Conservation (phyloP, 2,113 vertebrate genomes). For the Limnothrissa miodon region DNA sequence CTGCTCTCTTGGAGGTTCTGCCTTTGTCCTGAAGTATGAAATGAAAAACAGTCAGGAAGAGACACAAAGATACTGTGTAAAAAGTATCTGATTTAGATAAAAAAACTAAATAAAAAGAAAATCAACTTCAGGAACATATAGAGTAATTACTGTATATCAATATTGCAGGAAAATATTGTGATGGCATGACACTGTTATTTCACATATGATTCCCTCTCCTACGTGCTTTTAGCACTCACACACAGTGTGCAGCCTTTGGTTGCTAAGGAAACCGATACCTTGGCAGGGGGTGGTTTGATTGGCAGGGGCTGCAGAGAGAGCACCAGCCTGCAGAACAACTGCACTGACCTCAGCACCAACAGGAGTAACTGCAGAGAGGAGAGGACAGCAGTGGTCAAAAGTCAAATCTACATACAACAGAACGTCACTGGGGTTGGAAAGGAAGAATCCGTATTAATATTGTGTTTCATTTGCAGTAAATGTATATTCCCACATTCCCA, state of each 20-base stretch:
- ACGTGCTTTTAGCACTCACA: not conserved
- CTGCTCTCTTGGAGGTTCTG: slow-evolving; percentile 24
- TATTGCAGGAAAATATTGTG: too few relatives aligned
- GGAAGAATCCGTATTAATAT: too few relatives aligned
- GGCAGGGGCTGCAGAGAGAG: slow-evolving; percentile 89
- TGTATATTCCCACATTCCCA: too few relatives aligned
- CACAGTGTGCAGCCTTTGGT: not conserved
- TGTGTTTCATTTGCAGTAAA: too few relatives aligned
- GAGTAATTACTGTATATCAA: too few relatives aligned
- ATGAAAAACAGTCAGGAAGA: not conserved
- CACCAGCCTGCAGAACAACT: slow-evolving; percentile 84
- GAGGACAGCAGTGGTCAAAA: not conserved
- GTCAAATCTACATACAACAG: not conserved
- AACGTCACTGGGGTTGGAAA: too few relatives aligned
- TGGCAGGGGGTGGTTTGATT: slow-evolving; percentile 73
- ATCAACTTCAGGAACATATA: too few relatives aligned
- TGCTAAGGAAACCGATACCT: slow-evolving; percentile 66
- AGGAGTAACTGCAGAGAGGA: slow-evolving; percentile 81
- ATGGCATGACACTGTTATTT: too few relatives aligned
- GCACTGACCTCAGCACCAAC: slow-evolving; percentile 84
- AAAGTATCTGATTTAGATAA: too few relatives aligned
- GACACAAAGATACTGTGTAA: not conserved
- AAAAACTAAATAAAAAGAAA: too few relatives aligned
- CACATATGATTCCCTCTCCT: too few relatives aligned
- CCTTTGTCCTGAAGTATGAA: slow-evolving; percentile 50